These are phyloP conservation scores for Lypha dubia DNA, from an alignment of 2,888 invertebrate species.

Conservation along the genomic window DNA sequence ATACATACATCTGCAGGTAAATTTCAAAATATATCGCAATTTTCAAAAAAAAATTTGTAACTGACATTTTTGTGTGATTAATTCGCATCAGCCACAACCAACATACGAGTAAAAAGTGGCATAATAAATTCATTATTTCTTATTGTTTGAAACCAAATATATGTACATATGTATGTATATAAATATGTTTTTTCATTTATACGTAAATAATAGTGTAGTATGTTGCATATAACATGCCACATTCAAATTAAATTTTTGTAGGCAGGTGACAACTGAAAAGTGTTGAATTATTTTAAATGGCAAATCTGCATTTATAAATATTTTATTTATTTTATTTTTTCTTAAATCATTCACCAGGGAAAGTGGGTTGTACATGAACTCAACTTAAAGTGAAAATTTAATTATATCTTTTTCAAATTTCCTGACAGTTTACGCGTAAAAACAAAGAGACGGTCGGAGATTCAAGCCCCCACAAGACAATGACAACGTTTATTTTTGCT, in stretches of 20 bases:
- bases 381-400: conserved; percentile 21
- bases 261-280: conserved; percentile 67
- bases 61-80: conserved; percentile 54
- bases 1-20: neutral
- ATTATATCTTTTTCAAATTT: conserved; percentile 17
- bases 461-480: neutral
- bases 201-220: neutral
- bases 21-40: conserved; percentile 2
- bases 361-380: conserved; percentile 61
- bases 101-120: conserved; percentile 40
- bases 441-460: neutral
- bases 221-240: conserved; percentile 17
- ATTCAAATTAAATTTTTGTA: conserved; percentile 55
- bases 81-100: conserved; percentile 47
- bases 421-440: neutral
- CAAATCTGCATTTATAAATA: conserved; percentile 35
- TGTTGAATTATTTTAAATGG: conserved; percentile 57
- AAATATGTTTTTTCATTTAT: too few species aligned
- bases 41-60: conserved; percentile 50
- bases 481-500: neutral
- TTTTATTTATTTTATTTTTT: neutral
- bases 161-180: neutral
- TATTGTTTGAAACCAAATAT: conserved; percentile 16
- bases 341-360: conserved; percentile 16
- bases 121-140: conserved; percentile 48